These are phyloP conservation scores for Paguma larvata DNA, from an alignment of 2,797 vertebrate species.

Conservation along the genomic window DNA sequence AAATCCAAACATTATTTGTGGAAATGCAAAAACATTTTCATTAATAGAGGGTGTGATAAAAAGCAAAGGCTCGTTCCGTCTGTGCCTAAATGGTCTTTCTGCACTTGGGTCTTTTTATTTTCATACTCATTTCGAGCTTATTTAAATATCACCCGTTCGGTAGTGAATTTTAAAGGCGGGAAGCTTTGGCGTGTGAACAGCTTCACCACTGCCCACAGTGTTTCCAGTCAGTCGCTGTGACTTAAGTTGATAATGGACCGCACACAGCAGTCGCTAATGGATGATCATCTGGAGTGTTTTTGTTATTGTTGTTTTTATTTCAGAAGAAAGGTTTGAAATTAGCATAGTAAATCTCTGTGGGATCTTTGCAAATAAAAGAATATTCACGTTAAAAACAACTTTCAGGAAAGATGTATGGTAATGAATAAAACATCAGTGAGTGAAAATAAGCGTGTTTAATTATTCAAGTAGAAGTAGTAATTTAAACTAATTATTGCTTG, in stretches of 20 bases:
- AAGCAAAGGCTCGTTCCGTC: not conserved
- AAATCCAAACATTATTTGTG: constrained; percentile 72
- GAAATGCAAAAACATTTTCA: constrained; percentile 61
- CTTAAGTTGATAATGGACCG: constrained; percentile 65
- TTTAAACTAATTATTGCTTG: constrained; percentile 88
- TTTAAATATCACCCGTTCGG: constrained; percentile 50
- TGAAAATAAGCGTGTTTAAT: constrained; percentile 86
- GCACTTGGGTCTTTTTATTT: constrained; percentile 56
- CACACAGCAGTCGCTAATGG: constrained; percentile 60
- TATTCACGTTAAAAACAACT: constrained; percentile 83
- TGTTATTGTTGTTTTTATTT: constrained; percentile 82
- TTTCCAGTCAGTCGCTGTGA: constrained; percentile 16
- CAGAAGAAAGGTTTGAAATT: constrained; percentile 78
- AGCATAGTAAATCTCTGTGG: constrained; percentile 79
- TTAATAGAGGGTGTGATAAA: constrained; percentile 64
- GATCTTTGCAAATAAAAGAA: constrained; percentile 81
- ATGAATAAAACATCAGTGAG: constrained; percentile 86
- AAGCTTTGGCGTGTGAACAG: constrained; percentile 55
- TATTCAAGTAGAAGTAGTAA: constrained; percentile 86
- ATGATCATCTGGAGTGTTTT: constrained; percentile 74
- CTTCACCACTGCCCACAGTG: constrained; percentile 12
- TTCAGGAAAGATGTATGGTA: constrained; percentile 85
- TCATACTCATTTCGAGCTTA: not conserved
- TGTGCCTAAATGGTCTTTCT: constrained; percentile 38
- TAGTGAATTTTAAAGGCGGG: constrained; percentile 56